A percentile compares a stretch with the other conserved stretches of the same genome.
Conservation (phyloP, 2,797 vertebrate species). For the Furcifer pardalis region DNA sequence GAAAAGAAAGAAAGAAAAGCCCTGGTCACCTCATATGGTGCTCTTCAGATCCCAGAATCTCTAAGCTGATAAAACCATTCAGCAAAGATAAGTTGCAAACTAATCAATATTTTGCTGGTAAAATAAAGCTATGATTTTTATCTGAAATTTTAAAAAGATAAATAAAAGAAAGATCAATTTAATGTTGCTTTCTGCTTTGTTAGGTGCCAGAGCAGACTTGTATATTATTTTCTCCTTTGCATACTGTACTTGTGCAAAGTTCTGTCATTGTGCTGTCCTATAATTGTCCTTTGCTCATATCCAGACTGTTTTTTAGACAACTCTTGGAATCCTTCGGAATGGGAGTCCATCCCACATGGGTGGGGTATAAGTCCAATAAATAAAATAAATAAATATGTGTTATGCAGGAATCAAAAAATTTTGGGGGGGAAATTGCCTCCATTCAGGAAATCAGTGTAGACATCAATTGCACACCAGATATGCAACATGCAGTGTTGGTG, state of each 20-base stretch:
- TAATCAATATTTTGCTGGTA: constrained; percentile 47
- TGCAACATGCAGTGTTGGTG: too few relatives aligned
- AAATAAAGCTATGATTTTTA: constrained; percentile 39
- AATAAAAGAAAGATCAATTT: constrained; percentile 19
- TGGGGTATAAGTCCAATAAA: too few relatives aligned
- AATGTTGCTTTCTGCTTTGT: not conserved
- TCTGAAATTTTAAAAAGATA: constrained; percentile 15
- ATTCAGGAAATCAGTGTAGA: too few relatives aligned
- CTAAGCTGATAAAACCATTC: constrained; percentile 42
- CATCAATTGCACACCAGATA: too few relatives aligned
- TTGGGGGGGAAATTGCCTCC: too few relatives aligned
- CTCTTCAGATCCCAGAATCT: constrained; percentile 39
- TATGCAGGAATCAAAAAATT: too few relatives aligned
- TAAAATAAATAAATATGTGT: too few relatives aligned
- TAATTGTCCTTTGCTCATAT: constrained; percentile 18
- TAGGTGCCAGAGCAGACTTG: fast-evolving
- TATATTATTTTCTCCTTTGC: not conserved
- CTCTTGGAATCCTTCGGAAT: too few relatives aligned
- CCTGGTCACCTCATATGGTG: constrained; percentile 18
- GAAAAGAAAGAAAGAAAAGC: not conserved
- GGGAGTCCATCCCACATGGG: too few relatives aligned
- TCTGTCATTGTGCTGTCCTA: too few relatives aligned
- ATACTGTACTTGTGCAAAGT: too few relatives aligned
- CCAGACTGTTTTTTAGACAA: not conserved
- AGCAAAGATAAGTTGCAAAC: constrained; percentile 29